phyloP scores from a whole-genome alignment of 23 tunicate genomes.

The Oikopleura dioica region DNA sequence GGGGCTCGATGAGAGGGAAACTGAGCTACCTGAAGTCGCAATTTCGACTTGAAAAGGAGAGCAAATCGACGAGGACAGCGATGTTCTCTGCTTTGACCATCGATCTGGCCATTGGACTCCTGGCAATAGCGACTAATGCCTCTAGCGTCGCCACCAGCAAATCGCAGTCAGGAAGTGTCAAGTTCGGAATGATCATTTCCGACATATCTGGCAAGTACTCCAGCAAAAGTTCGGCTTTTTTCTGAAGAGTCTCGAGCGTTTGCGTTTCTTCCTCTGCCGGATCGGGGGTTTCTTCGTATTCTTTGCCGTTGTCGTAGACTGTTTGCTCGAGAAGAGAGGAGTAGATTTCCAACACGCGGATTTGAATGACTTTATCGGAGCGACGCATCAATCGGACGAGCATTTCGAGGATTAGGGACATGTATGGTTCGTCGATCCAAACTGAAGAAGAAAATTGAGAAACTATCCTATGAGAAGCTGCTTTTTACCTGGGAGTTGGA shows the following conservation, averaged over 20 bases:
- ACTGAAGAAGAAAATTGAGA: not conserved
- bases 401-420: not conserved
- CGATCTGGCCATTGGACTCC: not conserved
- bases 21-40: not conserved
- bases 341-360: not conserved
- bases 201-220: not conserved
- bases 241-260: too few species aligned
- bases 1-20: not conserved
- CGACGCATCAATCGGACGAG: not conserved
- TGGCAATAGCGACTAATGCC: not conserved
- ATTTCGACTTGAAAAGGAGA: slow-evolving; percentile 7
- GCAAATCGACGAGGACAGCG: not conserved
- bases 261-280: too few species aligned
- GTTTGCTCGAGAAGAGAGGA: not conserved
- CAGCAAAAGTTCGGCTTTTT: too few species aligned
- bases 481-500: not conserved
- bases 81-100: not conserved
- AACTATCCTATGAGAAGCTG: not conserved
- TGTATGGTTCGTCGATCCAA: not conserved
- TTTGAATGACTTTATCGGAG: not conserved
- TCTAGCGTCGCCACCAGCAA: not conserved
- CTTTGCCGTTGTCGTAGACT: not conserved
- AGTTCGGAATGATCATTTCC: not conserved
- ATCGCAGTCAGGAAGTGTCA: slow-evolving; percentile 7
- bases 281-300: too few species aligned